phyloP scores from a whole-genome alignment of 35 echinoderm and acorn worm genomes.

The Strongylocentrotus purpuratus region DNA sequence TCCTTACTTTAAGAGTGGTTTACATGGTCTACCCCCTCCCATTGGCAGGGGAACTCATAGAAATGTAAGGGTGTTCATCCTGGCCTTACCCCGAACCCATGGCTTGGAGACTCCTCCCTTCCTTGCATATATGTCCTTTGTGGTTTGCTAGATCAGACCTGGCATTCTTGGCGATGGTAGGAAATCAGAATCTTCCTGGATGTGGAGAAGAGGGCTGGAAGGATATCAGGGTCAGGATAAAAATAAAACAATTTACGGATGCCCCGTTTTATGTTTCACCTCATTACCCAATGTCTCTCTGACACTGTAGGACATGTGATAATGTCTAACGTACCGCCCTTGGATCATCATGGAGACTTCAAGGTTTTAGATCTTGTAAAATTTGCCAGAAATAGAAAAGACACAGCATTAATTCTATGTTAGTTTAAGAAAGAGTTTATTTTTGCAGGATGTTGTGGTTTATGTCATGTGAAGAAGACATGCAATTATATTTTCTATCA shows the following conservation, averaged over 20 bases:
- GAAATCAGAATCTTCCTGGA: conserved; percentile 10
- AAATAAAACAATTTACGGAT: conserved; percentile 5
- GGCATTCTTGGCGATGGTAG: neutral
- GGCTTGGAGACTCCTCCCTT: neutral
- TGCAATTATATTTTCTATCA: neutral
- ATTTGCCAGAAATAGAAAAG: neutral
- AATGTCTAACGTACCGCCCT: neutral
- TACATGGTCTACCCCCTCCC: too few relatives aligned
- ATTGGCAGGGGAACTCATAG: too few relatives aligned
- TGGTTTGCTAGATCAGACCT: neutral
- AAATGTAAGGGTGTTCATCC: too few relatives aligned
- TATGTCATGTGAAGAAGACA: neutral
- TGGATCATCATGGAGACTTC: neutral
- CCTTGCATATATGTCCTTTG: neutral
- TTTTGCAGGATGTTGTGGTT: neutral
- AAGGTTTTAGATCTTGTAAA: neutral
- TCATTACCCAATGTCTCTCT: neutral
- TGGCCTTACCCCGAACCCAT: neutral
- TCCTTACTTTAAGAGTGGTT: too few relatives aligned
- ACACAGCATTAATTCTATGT: neutral
- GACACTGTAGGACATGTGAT: neutral
- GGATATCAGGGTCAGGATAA: neutral
- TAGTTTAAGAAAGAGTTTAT: too few relatives aligned
- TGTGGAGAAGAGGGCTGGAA: neutral
- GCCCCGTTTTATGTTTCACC: neutral